Conservation (phyloP, 2,113 vertebrate genomes). For the Australoheros scitulus region DNA sequence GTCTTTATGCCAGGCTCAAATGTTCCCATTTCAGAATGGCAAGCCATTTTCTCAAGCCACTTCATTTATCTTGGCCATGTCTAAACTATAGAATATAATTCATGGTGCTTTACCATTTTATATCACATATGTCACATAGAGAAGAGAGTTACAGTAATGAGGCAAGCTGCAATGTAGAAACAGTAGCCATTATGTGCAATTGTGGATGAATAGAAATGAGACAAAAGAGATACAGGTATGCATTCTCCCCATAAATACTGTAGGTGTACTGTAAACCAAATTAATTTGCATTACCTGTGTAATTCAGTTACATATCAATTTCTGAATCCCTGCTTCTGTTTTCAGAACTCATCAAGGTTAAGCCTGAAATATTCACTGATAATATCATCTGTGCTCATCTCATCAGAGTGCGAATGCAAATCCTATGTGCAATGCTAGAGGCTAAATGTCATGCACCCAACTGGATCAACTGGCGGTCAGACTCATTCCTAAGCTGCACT, state of each 20-base stretch:
- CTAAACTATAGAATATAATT: background rate
- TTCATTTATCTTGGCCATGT: background rate
- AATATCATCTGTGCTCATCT: slow-evolving; percentile 13
- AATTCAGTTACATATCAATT: slow-evolving; percentile 17
- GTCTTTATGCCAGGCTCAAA: background rate
- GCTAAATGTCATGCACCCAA: slow-evolving; percentile 27
- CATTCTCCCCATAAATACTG: background rate
- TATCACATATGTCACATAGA: background rate
- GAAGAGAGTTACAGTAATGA: background rate
- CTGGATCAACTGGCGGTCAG: slow-evolving; percentile 10
- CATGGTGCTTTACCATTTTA: background rate
- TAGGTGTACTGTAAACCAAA: background rate
- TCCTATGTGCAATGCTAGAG: background rate
- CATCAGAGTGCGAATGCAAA: slow-evolving; percentile 22
- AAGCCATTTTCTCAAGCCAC: background rate
- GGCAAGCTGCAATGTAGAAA: background rate
- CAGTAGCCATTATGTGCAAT: background rate
- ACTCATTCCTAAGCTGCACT: background rate
- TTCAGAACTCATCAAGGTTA: slow-evolving; percentile 18
- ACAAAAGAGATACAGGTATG: background rate
- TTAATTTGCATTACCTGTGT: background rate
- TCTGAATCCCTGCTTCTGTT: background rate
- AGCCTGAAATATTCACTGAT: slow-evolving; percentile 13
- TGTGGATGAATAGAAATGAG: slow-evolving; percentile 16
- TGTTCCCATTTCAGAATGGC: background rate